Evolutionary conservation across 2,113 vertebrate species (phyloP).

Genomic region (Esox niger): DNA sequence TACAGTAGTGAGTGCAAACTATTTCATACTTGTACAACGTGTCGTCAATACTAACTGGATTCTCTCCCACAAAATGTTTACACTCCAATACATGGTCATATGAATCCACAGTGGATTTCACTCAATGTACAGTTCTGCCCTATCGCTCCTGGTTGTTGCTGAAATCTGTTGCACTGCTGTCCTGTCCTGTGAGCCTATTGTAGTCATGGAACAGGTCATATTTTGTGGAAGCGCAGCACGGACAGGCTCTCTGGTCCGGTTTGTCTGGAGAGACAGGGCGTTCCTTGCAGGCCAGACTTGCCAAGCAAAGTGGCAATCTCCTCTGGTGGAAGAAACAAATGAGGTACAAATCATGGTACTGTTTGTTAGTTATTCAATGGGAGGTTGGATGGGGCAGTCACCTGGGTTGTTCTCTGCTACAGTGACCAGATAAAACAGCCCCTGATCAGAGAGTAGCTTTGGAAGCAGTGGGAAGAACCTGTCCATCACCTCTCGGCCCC

Average conservation of each 20-base stretch:
- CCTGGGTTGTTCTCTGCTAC: constrained; percentile 90
- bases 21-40: too few relatives aligned
- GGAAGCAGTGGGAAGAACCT: constrained; percentile 81
- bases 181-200: neutral
- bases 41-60: too few relatives aligned
- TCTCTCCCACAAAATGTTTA: too few relatives aligned
- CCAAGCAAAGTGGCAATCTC: constrained; percentile 80
- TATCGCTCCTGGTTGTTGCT: too few relatives aligned
- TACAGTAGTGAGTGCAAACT: too few relatives aligned
- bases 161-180: too few relatives aligned
- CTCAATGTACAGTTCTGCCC: too few relatives aligned
- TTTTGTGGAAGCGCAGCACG: constrained; percentile 76
- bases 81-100: too few relatives aligned
- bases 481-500: constrained; percentile 89
- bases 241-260: constrained; percentile 82
- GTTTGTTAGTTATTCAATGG: neutral
- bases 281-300: constrained; percentile 74
- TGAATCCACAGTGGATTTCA: too few relatives aligned
- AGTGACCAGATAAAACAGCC: constrained; percentile 87
- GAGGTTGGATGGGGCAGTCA: constrained; percentile 43
- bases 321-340: constrained; percentile 67
- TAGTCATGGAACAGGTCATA: neutral
- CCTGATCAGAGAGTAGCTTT: constrained; percentile 80
- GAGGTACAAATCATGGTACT: neutral
- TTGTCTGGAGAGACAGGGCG: constrained; percentile 70